Base-by-base conservation (phyloP, 1,140 invertebrate genomes). In the Euura lappo region DNA sequence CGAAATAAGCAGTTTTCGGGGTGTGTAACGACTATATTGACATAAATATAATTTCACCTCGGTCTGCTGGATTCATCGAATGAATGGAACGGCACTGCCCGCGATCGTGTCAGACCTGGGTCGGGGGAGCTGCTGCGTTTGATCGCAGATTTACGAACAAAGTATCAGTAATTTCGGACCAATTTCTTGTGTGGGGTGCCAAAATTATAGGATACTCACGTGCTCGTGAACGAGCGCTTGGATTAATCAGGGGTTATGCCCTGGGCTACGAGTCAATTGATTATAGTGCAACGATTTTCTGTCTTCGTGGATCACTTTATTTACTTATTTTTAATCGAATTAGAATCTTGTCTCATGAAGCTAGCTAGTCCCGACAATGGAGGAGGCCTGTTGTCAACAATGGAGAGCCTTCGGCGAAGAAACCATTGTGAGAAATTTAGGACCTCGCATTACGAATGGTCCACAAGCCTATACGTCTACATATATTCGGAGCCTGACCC, bases 151-250 rank as follows among this genome's bases (percentile, higher is more conserved):
- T 60, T 60, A 8, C 51, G 51, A 60, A 60, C 51, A 60, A 60
- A 60, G 51, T 60, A 60, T n/a, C 10, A 60, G 51, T 60, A 60
- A 60, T 60, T 60, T 60, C 51, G 13, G 10, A 11, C 51, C 51
- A 60, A 60, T 68, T 68, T 68, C 66, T 68, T 68, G 3, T 10
- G 8, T 51, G 72, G 72, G 80, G 80, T 79, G 82, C 78, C 79
- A 83, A 85, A 83, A 85, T 85, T 85, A 80, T 79, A 82, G 51
- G 51, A 5, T n/a, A 60, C 6, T 60, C 51, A 60, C 51, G 51
- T 60, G 51, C 51, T 8, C 51, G 51, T 28, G 28, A 28, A 6
- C 51, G 28, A 8, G 51, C 51, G 51, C 8, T 60, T 60, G 8
- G 51, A 60, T 60, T 60, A 60, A 60, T 60, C 51, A 11, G 51